phyloP scores from a whole-genome alignment of 2,888 invertebrate species.

The Lasioglossum calceatum region DNA sequence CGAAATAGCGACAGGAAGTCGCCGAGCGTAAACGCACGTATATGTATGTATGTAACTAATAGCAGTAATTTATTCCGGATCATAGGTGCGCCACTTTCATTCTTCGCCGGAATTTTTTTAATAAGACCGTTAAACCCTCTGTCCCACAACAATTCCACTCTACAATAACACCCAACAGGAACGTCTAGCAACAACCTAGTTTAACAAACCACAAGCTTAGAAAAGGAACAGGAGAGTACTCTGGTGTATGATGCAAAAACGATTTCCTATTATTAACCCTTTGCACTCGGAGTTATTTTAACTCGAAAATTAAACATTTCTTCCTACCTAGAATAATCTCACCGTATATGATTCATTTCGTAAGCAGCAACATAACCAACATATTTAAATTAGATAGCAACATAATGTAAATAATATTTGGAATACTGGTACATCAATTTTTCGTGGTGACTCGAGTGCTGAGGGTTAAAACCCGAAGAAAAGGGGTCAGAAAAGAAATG shows the following conservation, averaged over 20 bases:
- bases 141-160: slow-evolving; percentile 1
- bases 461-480: background rate
- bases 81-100: slow-evolving; percentile 45
- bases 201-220: background rate
- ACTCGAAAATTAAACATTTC: no score
- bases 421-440: no score
- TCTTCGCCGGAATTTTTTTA: slow-evolving; percentile 18
- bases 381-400: no score
- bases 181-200: background rate
- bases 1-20: slow-evolving; percentile 54
- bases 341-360: no score
- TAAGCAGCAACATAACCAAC: no score
- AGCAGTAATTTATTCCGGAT: slow-evolving; percentile 50
- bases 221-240: background rate
- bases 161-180: background rate
- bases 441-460: no score
- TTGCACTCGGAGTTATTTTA: no score
- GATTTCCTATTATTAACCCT: background rate
- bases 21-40: slow-evolving; percentile 32
- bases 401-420: no score
- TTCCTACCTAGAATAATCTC: no score
- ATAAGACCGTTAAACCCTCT: slow-evolving; percentile 3
- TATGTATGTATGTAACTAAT: slow-evolving; percentile 41
- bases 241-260: background rate
- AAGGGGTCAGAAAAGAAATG: background rate